These are phyloP conservation scores for Ditula angustiorana DNA, from an alignment of 2,888 invertebrate genomes.

Conservation along the genomic window DNA sequence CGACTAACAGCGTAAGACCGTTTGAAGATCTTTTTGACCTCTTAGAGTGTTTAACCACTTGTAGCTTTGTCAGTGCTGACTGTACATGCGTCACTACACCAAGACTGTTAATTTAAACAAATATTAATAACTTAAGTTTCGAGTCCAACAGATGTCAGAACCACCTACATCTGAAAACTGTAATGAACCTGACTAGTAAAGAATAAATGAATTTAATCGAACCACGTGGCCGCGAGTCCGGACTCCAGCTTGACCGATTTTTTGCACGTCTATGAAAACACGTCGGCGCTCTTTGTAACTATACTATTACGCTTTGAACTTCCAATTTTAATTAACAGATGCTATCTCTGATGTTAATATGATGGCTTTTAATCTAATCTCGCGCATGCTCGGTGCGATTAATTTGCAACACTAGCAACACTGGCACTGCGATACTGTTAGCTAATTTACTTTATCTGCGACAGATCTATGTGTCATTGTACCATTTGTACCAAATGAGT, in stretches of 20 bases:
- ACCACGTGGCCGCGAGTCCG: neutral
- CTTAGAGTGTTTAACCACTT: too few relatives aligned
- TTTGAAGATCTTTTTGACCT: too few relatives aligned
- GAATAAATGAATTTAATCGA: neutral
- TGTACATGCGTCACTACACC: too few relatives aligned
- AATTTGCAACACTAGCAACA: constrained; percentile 21
- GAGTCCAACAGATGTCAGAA: too few relatives aligned
- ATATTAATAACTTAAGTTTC: too few relatives aligned
- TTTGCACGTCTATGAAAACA: neutral
- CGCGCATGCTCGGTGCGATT: constrained; percentile 23
- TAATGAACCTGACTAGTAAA: too few relatives aligned
- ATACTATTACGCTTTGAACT: constrained; percentile 15
- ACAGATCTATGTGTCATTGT: constrained; percentile 25
- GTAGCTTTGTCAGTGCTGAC: too few relatives aligned
- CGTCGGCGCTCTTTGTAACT: constrained; percentile 18
- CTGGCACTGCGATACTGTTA: constrained; percentile 20
- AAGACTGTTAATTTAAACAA: too few relatives aligned
- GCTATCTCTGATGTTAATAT: constrained; percentile 32
- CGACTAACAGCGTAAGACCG: too few relatives aligned
- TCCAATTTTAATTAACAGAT: constrained; percentile 37
- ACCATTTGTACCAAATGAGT: constrained; percentile 4
- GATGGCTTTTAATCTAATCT: constrained; percentile 33
- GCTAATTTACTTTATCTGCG: constrained; percentile 34
- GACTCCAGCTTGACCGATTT: constrained; percentile 7
- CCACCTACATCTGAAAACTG: too few relatives aligned